Conservation (phyloP, 2,113 vertebrate species). For the Grantiella picta region DNA sequence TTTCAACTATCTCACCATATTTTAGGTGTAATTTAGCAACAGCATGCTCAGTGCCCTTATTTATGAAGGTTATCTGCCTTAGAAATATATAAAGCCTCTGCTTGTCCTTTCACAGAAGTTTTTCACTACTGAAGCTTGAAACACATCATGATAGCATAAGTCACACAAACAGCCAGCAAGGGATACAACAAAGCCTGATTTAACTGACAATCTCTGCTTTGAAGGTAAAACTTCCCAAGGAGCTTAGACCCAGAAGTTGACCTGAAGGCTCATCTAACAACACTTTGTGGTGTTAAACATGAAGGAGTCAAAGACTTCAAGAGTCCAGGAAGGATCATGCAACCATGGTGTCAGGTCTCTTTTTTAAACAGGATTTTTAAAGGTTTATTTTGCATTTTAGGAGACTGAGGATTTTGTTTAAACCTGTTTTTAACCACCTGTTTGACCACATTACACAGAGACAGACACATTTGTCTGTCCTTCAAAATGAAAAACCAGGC, state of each 20-base stretch:
- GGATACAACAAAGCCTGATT: not conserved
- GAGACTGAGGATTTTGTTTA: not conserved
- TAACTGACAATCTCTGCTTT: not conserved
- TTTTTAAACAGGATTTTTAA: not conserved
- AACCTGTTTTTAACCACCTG: not conserved
- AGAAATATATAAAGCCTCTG: not conserved
- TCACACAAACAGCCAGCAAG: not conserved
- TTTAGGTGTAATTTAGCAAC: constrained; percentile 50
- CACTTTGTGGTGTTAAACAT: not conserved
- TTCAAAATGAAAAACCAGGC: not conserved
- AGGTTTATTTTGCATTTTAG: not conserved
- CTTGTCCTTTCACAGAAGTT: constrained; percentile 4
- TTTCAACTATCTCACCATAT: constrained; percentile 48
- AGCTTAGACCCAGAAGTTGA: not conserved
- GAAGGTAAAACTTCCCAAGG: not conserved
- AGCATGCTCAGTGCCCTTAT: constrained; percentile 21
- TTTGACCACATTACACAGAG: not conserved
- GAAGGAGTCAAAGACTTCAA: not conserved
- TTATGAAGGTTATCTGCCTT: constrained; percentile 48
- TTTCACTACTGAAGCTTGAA: not conserved
- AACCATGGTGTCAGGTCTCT: not conserved
- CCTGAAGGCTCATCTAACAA: not conserved
- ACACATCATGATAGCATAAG: not conserved
- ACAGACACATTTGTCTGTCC: no score
- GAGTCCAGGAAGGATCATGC: not conserved